A percentile compares a stretch with the other conserved stretches of the same genome.
These are phyloP conservation scores for Meloidogyne chitwoodi DNA, from an alignment of 1,140 invertebrate genomes.

Conservation along the genomic window DNA sequence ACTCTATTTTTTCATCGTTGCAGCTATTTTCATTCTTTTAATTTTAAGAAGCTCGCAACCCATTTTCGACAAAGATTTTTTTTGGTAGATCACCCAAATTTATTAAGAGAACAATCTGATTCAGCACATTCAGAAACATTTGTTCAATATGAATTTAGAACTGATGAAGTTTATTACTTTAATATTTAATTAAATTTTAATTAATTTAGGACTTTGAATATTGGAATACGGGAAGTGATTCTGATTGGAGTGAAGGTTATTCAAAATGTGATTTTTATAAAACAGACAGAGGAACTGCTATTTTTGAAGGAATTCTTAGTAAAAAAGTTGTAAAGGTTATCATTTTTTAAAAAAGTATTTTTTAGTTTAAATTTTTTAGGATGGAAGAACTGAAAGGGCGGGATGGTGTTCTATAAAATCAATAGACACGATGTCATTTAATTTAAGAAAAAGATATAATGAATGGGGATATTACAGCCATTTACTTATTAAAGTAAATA, in stretches of 20 bases:
- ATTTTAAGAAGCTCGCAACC: conserved; percentile 5
- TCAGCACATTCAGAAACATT: conserved; percentile 19
- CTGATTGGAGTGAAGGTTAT: conserved; percentile 49
- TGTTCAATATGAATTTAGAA: conserved; percentile 41
- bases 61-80: conserved; percentile 24
- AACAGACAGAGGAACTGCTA: conserved; percentile 33
- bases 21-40: neutral
- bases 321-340: conserved; percentile 26
- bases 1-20: neutral
- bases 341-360: neutral
- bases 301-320: conserved; percentile 32
- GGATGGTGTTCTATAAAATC: conserved; percentile 32
- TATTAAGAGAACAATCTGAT: neutral
- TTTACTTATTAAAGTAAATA: conserved; percentile 33
- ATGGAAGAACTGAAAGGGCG: conserved; percentile 40
- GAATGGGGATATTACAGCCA: conserved; percentile 39
- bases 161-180: conserved; percentile 23
- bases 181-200: conserved; percentile 10
- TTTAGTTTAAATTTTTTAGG: conserved; percentile 13
- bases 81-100: neutral
- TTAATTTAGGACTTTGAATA: conserved; percentile 27
- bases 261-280: conserved; percentile 29
- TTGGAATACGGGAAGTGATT: conserved; percentile 41
- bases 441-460: conserved; percentile 28
- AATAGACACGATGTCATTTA: conserved; percentile 24